These are phyloP conservation scores for Seriola rivoliana DNA, from an alignment of 2,113 vertebrate species.

Conservation along the genomic window DNA sequence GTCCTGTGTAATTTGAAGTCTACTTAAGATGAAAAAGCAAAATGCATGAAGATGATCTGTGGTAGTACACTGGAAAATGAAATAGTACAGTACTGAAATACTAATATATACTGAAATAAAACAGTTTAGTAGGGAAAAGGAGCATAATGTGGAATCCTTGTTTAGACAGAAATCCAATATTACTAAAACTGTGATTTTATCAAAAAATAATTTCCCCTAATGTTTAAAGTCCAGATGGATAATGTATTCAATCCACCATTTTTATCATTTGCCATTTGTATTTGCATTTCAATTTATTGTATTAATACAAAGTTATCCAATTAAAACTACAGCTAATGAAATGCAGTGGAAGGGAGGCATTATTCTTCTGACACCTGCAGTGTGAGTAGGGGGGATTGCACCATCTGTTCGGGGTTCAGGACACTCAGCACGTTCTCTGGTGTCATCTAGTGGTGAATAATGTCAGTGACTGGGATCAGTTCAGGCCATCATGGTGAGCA, in stretches of 20 bases:
- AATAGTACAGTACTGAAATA: too few relatives aligned
- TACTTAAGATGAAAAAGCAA: background rate
- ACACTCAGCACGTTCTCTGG: slow-evolving; percentile 39
- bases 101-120: background rate
- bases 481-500: background rate
- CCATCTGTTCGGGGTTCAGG: background rate
- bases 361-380: slow-evolving; percentile 15
- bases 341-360: background rate
- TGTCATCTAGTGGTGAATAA: slow-evolving; percentile 70
- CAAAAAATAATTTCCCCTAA: background rate
- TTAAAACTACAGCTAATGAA: slow-evolving; percentile 15
- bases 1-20: background rate
- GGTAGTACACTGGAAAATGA: background rate
- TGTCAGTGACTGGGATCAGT: background rate
- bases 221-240: background rate
- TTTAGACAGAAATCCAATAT: background rate
- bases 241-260: background rate
- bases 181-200: background rate
- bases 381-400: background rate
- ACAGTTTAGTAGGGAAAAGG: background rate
- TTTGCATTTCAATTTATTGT: background rate
- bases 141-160: background rate
- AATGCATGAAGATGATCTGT: background rate
- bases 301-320: background rate
- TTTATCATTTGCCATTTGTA: background rate